Evolutionary conservation across 1,140 invertebrate species (phyloP).

Genomic region (Cataglyphis hispanica): DNA sequence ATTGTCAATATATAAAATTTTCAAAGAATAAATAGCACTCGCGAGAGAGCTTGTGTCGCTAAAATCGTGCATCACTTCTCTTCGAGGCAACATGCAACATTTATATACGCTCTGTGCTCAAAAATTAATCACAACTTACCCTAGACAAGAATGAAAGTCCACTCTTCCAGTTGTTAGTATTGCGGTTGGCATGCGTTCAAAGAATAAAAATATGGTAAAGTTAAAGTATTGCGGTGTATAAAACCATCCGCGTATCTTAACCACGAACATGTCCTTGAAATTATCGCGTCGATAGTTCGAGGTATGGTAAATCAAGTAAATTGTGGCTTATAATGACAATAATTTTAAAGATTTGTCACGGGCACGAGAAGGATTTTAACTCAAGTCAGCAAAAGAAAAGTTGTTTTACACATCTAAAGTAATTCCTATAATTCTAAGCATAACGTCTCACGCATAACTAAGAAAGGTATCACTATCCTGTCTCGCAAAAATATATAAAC

Average conservation of each 20-base stretch:
- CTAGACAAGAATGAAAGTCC: conserved; percentile 85
- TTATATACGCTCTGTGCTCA: conserved; percentile 31
- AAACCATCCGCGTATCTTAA: conserved; percentile 22
- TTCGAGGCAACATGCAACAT: conserved; percentile 13
- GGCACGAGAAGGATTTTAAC: not conserved
- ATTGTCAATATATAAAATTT: not conserved
- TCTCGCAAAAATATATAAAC: not conserved
- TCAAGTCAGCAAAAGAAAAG: not conserved
- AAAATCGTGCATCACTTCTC: conserved; percentile 11
- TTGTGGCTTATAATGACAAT: conserved; percentile 18
- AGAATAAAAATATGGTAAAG: conserved; percentile 76
- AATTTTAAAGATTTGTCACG: conserved; percentile 59
- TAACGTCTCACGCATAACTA: not conserved
- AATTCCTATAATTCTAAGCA: conserved; percentile 27
- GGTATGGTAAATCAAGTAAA: not conserved
- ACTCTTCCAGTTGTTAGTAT: conserved; percentile 85
- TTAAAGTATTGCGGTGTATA: conserved; percentile 72
- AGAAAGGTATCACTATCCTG: not conserved
- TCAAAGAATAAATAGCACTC: not conserved
- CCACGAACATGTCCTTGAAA: conserved; percentile 53
- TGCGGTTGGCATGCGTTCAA: conserved; percentile 82
- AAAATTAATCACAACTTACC: conserved; percentile 79
- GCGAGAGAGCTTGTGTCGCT: not conserved
- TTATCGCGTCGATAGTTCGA: conserved; percentile 35
- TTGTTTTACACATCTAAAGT: not conserved